Percentiles rank a stretch among this genome's conserved stretches.
Conservation (phyloP, 1,140 invertebrate species). For the Sminthurides bifidus region DNA sequence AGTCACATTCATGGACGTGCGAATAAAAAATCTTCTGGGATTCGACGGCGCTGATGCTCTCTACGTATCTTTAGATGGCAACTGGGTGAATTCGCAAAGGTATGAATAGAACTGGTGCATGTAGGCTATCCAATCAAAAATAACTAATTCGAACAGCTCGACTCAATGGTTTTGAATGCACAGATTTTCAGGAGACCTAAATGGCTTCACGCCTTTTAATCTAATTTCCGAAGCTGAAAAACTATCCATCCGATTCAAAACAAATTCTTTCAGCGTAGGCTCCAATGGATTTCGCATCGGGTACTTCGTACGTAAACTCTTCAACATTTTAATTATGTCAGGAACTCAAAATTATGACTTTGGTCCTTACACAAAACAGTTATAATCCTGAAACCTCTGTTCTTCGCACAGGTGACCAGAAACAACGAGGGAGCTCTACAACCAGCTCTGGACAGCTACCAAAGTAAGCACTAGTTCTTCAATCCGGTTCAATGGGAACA, state of each 20-base stretch:
- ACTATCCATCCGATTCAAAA: background rate
- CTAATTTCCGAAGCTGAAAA: background rate
- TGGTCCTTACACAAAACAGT: background rate
- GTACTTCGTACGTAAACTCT: background rate
- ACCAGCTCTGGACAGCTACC: no score
- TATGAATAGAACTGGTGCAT: background rate
- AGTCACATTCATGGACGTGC: constrained; percentile 8
- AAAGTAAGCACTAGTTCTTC: background rate
- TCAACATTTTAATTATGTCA: background rate
- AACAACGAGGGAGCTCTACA: no score
- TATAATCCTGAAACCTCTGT: background rate
- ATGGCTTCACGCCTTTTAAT: background rate
- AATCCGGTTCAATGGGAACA: background rate
- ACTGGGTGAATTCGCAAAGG: constrained; percentile 9
- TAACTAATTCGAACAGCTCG: background rate
- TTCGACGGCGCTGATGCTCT: constrained; percentile 1
- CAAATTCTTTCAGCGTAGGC: background rate
- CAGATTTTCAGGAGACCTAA: constrained; percentile 9
- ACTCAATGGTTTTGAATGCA: background rate
- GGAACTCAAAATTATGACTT: background rate
- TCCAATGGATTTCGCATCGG: background rate
- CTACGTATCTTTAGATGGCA: constrained; percentile 2
- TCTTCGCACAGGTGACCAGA: background rate
- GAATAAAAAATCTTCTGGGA: background rate
- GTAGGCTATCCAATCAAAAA: background rate